Evolutionary conservation across 2,113 vertebrate species (phyloP).

Genomic region (Cynopterus brachyotis): DNA sequence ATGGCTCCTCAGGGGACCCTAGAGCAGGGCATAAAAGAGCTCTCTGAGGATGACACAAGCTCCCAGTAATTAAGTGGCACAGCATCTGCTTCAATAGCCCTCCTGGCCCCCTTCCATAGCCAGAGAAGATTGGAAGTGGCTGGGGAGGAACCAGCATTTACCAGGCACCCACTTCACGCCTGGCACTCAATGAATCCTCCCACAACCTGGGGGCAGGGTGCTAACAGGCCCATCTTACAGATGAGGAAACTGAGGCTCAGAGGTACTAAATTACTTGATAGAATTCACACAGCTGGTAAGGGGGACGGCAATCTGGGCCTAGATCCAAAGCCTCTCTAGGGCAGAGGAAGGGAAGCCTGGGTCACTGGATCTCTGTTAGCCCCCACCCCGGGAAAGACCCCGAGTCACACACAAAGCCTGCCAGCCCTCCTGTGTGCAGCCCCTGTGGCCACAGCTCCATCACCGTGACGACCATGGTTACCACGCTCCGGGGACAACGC

Average conservation of each 20-base stretch:
- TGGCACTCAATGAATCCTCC: not conserved
- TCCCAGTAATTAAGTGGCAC: not conserved
- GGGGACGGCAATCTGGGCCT: not conserved
- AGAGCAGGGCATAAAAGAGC: not conserved
- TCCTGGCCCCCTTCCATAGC: not conserved
- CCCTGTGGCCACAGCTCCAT: not conserved
- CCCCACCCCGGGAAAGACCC: not conserved
- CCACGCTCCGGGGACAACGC: not conserved
- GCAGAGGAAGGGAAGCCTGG: not conserved
- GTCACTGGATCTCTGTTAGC: not conserved
- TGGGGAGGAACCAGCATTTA: not conserved
- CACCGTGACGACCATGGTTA: not conserved
- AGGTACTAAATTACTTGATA: not conserved
- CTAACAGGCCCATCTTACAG: not conserved
- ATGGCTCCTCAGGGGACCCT: not conserved
- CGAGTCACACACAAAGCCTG: not conserved
- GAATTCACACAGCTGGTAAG: not conserved
- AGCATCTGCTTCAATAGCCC: not conserved
- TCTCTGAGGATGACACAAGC: not conserved
- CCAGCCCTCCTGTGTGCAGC: not conserved
- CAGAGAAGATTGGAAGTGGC: not conserved
- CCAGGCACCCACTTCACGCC: too few relatives aligned
- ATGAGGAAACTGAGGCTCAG: not conserved
- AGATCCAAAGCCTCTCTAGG: not conserved
- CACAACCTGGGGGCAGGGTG: not conserved